Conservation (phyloP, 2,888 invertebrate species). For the Drosophila fungiperda region DNA sequence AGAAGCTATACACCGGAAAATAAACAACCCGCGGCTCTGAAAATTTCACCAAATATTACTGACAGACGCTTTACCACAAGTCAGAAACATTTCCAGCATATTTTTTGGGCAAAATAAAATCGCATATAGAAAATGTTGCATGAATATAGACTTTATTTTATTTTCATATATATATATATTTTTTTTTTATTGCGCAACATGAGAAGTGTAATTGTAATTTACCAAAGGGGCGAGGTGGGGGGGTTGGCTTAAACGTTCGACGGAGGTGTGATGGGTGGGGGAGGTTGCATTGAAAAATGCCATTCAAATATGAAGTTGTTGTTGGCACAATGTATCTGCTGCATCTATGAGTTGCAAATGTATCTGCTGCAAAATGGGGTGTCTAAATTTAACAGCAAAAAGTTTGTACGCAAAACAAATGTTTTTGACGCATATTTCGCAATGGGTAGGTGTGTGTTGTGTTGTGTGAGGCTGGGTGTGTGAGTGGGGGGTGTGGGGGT, state of each 20-base stretch:
- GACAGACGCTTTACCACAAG: constrained; percentile 67
- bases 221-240: background rate
- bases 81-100: constrained; percentile 64
- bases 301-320: constrained; percentile 54
- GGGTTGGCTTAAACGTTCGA: constrained; percentile 5
- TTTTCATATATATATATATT: constrained; percentile 28
- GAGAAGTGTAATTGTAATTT: constrained; percentile 52
- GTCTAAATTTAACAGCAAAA: constrained; percentile 68
- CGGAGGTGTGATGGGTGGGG: background rate
- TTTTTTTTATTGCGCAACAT: constrained; percentile 52
- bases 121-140: constrained; percentile 37
- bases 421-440: constrained; percentile 64
- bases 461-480: background rate
- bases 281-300: constrained; percentile 4
- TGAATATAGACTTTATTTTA: constrained; percentile 27
- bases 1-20: constrained; percentile 31
- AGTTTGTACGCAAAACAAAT: constrained; percentile 57
- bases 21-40: constrained; percentile 46
- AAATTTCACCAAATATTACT: constrained; percentile 41
- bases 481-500: background rate
- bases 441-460: background rate
- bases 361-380: constrained; percentile 31
- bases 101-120: constrained; percentile 19
- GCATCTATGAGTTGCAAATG: constrained; percentile 25
- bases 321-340: constrained; percentile 37